phyloP scores from a whole-genome alignment of 2,888 invertebrate genomes.

The Unio pictorum region DNA sequence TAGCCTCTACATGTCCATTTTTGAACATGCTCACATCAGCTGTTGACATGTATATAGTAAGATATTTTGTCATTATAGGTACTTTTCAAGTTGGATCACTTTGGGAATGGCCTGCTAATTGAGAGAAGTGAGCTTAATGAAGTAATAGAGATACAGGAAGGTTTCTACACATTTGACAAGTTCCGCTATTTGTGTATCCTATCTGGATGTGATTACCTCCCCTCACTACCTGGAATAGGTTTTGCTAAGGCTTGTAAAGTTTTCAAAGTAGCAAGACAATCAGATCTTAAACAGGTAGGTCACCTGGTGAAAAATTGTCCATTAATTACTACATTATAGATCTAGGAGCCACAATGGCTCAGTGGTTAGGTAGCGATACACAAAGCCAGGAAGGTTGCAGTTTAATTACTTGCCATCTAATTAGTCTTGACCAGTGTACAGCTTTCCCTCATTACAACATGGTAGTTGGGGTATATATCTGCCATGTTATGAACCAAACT shows the following conservation, averaged over 20 bases:
- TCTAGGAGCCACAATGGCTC: too few relatives aligned
- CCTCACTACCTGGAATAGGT: conserved; percentile 92
- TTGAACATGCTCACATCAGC: too few relatives aligned
- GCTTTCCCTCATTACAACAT: too few relatives aligned
- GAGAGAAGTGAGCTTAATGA: conserved; percentile 76
- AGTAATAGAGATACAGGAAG: conserved; percentile 58
- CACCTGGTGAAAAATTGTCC: neutral
- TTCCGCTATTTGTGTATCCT: conserved; percentile 97
- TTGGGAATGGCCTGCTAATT: conserved; percentile 85
- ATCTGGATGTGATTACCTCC: conserved; percentile 97
- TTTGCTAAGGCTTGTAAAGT: conserved; percentile 88
- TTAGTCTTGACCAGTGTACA: too few relatives aligned
- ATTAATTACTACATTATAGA: neutral
- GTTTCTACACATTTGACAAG: conserved; percentile 81
- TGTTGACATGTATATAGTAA: too few relatives aligned
- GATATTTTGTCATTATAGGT: conserved; percentile 77
- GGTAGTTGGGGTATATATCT: too few relatives aligned
- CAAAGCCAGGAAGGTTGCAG: too few relatives aligned
- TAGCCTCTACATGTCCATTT: too few relatives aligned
- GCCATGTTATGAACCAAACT: too few relatives aligned
- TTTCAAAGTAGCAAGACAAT: conserved; percentile 78
- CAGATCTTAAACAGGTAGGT: conserved; percentile 79
- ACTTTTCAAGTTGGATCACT: conserved; percentile 92
- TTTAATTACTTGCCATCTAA: too few relatives aligned
- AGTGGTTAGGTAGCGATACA: neutral